These are phyloP conservation scores for Rhinogobio ventralis DNA, from an alignment of 2,797 vertebrate genomes.

Conservation along the genomic window DNA sequence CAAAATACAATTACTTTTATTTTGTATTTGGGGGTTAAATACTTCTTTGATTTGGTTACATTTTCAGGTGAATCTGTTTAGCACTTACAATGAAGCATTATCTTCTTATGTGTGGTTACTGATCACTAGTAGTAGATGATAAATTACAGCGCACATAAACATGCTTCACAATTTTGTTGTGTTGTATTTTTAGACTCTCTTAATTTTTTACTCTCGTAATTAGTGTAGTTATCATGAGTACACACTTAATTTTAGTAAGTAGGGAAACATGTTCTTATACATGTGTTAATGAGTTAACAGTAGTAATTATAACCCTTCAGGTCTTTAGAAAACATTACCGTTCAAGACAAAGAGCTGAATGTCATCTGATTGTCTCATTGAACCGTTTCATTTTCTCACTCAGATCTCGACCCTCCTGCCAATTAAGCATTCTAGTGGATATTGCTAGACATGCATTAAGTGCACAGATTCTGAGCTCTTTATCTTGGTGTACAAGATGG, in stretches of 20 bases:
- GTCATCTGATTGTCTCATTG: neutral
- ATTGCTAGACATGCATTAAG: neutral
- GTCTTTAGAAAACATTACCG: neutral
- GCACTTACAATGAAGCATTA: too few relatives aligned
- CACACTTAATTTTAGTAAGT: neutral
- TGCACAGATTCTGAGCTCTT: neutral
- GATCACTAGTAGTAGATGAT: neutral
- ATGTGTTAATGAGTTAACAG: neutral
- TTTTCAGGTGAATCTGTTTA: too few relatives aligned
- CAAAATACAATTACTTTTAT: too few relatives aligned
- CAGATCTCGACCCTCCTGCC: neutral
- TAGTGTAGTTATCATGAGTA: neutral
- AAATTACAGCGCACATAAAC: neutral
- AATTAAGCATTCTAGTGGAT: neutral
- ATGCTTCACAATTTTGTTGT: neutral
- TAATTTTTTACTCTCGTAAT: neutral
- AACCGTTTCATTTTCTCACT: neutral
- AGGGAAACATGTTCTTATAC: neutral
- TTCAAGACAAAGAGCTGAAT: neutral
- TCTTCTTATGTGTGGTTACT: neutral
- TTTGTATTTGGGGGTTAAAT: too few relatives aligned
- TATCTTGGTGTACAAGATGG: neutral
- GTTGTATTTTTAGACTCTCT: neutral
- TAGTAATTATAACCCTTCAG: neutral
- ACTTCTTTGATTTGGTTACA: too few relatives aligned